Evolutionary conservation across 1,140 invertebrate genomes (phyloP), one percentile per base, ranked within the genome.

Genomic region (Drosophila nebulosa): DNA sequence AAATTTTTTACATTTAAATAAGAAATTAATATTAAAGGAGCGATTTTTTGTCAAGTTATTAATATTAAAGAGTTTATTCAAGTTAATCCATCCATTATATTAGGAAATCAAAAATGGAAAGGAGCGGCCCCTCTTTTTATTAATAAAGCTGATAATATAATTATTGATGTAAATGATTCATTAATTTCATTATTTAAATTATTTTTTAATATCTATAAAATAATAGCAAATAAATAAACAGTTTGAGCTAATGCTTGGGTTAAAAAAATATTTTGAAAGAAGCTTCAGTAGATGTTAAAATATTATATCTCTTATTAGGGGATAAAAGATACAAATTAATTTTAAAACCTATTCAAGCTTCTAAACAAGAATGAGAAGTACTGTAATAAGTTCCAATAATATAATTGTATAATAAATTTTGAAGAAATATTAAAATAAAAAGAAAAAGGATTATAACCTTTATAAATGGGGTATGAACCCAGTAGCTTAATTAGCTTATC

Each of bases 311-410:
- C 83, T 91, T 80, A 93, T 90, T 72, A 93, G 50, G 92, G 92
- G 39, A 92, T 93, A 92, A 93, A 92, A 64, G 88, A 91, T 63
- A 74, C 66, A 93, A 78, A 91, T 93, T 93, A 91, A 93, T 93
- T 92, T 93, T 92, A 91, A 93, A 88, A n/a, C 92, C 92, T 91
- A 93, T 92, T 92, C 92, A 93, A 90, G 91, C 91, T 68, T 89
- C 79, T 72, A 93, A 74, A 89, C 92, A 93, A 50, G 92, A 93
- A 76, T 92, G 91, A 32, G 92, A 85, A 10, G 91, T 77, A 93
- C 90, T 35, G 91, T 89, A 74, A 93, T 92, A 68, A 22, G 91
- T 92, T 73, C 90, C 91, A 74, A 92, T 88, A 77, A 93, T 90
- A 93, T 75, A 79, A 89, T 88, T 75, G 74, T 86, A 35, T 85